Conservation (phyloP, 2,797 vertebrate genomes). For the Naso thynnoides region DNA sequence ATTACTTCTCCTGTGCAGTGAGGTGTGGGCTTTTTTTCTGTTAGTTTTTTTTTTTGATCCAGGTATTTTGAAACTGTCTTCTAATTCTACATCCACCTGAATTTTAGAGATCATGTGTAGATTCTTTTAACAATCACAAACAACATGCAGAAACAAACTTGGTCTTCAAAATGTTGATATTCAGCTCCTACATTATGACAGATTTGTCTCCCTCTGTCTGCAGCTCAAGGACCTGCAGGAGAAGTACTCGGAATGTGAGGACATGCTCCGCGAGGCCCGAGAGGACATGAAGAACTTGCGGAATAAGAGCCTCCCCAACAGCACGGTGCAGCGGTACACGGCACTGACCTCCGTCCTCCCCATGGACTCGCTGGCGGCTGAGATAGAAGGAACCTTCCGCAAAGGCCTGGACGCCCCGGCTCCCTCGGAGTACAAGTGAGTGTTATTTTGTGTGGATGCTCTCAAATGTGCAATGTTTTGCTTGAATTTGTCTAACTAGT, state of each 20-base stretch:
- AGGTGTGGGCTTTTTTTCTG: too few relatives aligned
- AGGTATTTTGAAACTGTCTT: too few relatives aligned
- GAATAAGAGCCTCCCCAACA: conserved; percentile 87
- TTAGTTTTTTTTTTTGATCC: too few relatives aligned
- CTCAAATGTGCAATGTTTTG: background rate
- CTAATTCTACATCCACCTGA: too few relatives aligned
- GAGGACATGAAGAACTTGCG: conserved; percentile 90
- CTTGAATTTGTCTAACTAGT: background rate
- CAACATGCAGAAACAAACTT: too few relatives aligned
- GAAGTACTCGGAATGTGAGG: conserved; percentile 87
- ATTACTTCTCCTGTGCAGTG: too few relatives aligned
- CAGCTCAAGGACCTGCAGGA: conserved; percentile 90
- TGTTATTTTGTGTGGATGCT: background rate
- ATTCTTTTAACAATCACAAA: too few relatives aligned
- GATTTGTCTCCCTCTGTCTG: conserved; percentile 42
- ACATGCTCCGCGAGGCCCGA: conserved; percentile 88
- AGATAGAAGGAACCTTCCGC: conserved; percentile 91
- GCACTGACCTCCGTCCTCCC: conserved; percentile 85
- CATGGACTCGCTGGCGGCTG: conserved; percentile 91
- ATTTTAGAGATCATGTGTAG: too few relatives aligned
- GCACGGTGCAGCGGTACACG: conserved; percentile 89
- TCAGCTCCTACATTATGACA: background rate
- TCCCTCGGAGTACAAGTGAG: conserved; percentile 89
- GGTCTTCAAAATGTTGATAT: background rate
- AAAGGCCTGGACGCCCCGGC: conserved; percentile 87